Percentiles rank a stretch among this genome's conserved stretches.
Evolutionary conservation across 2,113 vertebrate genomes (phyloP).

Genomic region (Upupa epops): DNA sequence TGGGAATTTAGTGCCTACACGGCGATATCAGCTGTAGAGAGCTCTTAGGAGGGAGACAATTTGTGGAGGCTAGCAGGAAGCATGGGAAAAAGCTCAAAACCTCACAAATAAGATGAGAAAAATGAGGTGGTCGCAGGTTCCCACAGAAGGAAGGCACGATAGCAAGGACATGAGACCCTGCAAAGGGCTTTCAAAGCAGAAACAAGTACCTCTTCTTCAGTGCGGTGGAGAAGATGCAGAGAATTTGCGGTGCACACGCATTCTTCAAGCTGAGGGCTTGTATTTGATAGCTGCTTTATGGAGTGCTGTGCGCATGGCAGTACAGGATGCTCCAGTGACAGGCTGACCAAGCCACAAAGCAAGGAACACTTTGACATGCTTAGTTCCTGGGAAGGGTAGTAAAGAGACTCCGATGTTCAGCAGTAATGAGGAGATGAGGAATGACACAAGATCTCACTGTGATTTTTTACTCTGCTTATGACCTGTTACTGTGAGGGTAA

Average conservation of each 20-base stretch:
- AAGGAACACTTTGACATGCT: background rate
- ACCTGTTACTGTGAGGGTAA: background rate
- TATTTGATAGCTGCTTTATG: background rate
- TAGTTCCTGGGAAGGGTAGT: background rate
- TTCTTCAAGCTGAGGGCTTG: background rate
- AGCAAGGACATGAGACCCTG: background rate
- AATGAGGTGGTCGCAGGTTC: background rate
- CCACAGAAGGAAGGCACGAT: background rate
- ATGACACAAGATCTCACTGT: background rate
- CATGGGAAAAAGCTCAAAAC: background rate
- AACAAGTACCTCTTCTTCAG: background rate
- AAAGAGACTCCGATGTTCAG: background rate
- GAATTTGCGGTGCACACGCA: background rate
- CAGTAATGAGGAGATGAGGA: background rate
- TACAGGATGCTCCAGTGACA: background rate
- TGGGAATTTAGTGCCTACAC: no score
- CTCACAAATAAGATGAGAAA: background rate
- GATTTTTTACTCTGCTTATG: background rate
- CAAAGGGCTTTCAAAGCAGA: background rate
- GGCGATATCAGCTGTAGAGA: background rate
- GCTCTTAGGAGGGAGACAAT: background rate
- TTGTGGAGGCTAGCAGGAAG: background rate
- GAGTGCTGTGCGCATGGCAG: background rate
- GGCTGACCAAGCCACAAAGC: background rate
- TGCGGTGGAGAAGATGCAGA: background rate